A percentile compares a stretch with the other conserved stretches of the same genome.
Evolutionary conservation across 2,888 invertebrate genomes (phyloP).

Genomic region (Lasioglossum oenotherae): DNA sequence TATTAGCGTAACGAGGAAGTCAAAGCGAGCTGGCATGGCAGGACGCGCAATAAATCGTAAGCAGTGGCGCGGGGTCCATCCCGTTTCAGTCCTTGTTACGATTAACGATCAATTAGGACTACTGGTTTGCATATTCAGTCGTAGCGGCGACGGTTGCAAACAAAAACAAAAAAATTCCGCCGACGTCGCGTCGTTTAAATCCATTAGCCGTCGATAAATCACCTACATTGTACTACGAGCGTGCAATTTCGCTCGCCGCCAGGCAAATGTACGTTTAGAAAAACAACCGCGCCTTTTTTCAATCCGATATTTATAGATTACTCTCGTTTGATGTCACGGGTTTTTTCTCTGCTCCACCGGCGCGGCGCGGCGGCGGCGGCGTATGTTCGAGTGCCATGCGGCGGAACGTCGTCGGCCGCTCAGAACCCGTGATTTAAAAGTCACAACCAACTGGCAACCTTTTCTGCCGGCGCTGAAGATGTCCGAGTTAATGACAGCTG

Average conservation of each 20-base stretch:
- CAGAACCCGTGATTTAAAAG: neutral
- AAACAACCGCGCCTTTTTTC: slow-evolving; percentile 11
- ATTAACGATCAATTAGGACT: slow-evolving; percentile 43
- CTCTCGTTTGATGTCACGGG: neutral
- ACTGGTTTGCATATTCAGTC: slow-evolving; percentile 57
- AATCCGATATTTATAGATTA: neutral
- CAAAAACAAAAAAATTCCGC: slow-evolving; percentile 13
- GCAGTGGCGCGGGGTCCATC: neutral
- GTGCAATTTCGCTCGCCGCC: neutral
- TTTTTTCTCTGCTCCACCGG: neutral
- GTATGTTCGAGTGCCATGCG: neutral
- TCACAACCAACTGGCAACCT: neutral
- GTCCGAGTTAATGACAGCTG: neutral
- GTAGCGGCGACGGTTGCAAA: neutral
- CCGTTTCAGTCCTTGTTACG: slow-evolving; percentile 22
- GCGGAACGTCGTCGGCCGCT: neutral
- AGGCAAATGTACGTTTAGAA: slow-evolving; percentile 10
- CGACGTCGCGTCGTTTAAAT: neutral
- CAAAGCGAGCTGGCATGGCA: neutral
- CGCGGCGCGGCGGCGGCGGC: neutral
- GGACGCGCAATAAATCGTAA: neutral
- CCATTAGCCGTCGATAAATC: slow-evolving; percentile 14
- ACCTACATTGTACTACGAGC: slow-evolving; percentile 1
- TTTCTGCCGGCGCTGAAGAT: neutral
- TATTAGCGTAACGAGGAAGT: slow-evolving; percentile 23